Evolutionary conservation across 2,797 vertebrate genomes (phyloP), one percentile per base, ranked within the genome.

Genomic region (Sebastes oblongus): DNA sequence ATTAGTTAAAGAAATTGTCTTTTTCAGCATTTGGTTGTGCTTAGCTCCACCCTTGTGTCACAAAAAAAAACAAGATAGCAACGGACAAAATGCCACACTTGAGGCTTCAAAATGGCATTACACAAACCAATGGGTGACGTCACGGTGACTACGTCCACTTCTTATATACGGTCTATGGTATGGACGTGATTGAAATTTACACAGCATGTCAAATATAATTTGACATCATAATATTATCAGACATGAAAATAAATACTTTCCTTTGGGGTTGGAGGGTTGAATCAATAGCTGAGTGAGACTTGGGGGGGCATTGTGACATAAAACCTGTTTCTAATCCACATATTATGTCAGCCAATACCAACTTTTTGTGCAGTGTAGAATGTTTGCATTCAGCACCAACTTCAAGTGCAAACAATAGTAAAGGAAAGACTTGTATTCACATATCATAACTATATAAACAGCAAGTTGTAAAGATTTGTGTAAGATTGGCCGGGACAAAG

Each of bases 311-410:
- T 22, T 54, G 52, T 18, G 24, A 64, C 32, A 78, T 64, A 5
- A 69, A 66, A 66, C 58, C 60, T 56, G 78, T 85, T 84, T 86
- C 69, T 30, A 71, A 64, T 77, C 25, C 4, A 78, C 66, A 60
- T n/a, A 18, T 66, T 25, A 59, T 8, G 9, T 75, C 67, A 67
- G 69, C 70, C 50, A 80, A 54, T 5, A 75, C 25, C 20, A 62
- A 66, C 46, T 62, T 58, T 46, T 65, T n/a, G 52, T 20, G 4
- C 46, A 18, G 18, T 14, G 55, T 32, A 22, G n/a, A 72, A 65
- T 75, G 29, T 78, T 76, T 55, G 30, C 62, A 55, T 83, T 82
- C 22, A 66, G 18, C 39, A 76, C 42, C 74, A 65, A 77, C 6
- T 70, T 30, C 2, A 73, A 54, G 52, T 9, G 46, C 58, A 73